phyloP scores from a whole-genome alignment of 2,797 vertebrate species.

The Melopsittacus undulatus region DNA sequence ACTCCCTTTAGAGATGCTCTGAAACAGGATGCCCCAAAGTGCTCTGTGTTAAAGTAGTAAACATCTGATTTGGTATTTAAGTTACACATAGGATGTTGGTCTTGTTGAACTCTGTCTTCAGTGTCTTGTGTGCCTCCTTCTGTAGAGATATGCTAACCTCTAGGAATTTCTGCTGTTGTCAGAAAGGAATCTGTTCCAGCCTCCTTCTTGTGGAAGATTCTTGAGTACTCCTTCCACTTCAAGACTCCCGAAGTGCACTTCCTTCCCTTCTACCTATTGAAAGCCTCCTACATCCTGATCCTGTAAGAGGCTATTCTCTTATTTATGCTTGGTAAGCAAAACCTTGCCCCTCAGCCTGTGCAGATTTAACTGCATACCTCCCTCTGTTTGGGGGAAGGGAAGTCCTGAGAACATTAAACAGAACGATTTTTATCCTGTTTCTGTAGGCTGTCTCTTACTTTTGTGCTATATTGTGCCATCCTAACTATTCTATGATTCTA shows the following conservation, averaged over 20 bases:
- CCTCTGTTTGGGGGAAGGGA: not conserved
- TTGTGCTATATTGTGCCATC: not conserved
- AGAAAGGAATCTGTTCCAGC: not conserved
- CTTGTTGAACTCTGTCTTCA: not conserved
- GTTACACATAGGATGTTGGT: accelerated
- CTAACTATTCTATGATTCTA: no score
- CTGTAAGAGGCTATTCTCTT: not conserved
- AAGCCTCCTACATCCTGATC: slow-evolving; percentile 34
- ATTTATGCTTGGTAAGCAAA: slow-evolving; percentile 24
- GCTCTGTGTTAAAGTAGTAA: accelerated
- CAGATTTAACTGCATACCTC: not conserved
- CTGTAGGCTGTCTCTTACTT: not conserved
- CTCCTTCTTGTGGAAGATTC: not conserved
- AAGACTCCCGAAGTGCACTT: not conserved
- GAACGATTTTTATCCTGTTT: not conserved
- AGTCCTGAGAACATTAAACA: not conserved
- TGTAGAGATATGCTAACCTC: not conserved
- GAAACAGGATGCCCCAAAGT: not conserved
- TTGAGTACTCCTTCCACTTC: not conserved
- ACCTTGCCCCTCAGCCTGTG: not conserved
- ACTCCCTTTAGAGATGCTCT: not conserved
- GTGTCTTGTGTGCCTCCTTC: not conserved
- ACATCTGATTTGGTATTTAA: not conserved
- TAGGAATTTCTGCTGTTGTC: slow-evolving; percentile 11
- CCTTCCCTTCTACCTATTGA: slow-evolving; percentile 43